Evolutionary conservation across 2,113 vertebrate genomes (phyloP), one percentile per base, ranked within the genome.

Genomic region (Prochilodus magdalenae): DNA sequence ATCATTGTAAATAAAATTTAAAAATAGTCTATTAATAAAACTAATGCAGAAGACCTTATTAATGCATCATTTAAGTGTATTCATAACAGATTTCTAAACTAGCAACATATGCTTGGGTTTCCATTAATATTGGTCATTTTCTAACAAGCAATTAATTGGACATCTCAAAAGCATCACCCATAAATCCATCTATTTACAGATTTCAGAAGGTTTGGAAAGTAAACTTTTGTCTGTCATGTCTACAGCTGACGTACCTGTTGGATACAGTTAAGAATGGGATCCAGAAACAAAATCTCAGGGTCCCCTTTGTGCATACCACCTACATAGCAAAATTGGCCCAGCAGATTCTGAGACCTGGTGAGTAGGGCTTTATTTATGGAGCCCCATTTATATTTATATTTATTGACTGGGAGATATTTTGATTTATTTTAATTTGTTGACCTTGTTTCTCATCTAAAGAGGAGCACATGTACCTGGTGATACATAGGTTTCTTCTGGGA

Each of bases 391-490:
- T 33, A 30, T n/a, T n/a, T n/a, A n/a, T 51, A 55, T 55, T 2
- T 16, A 36, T 30, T 33, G 16, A 67, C 18, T 67, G 29, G 11
- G 62, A 29, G 27, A 7, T 14, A 65, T 63, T 24, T 57, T 63
- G 55, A 26, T 66, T 18, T 44, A 29, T 8, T 36, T 10, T 0
- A 60, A 29, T 53, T 80, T 12, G 3, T 69, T 63, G 11, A 51
- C 49, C 5, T 1, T 22, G 7, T 55, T 1, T n/a, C 14, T 20
- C 5, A 22, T 22, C 27, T 85, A 82, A 86, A 99, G 98, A 98
- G 93, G 96, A 98, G 44, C 96, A 98, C 90, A 99, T 99, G 97
- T 98, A 98, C 77, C 65, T 96, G 88, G 95, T 95, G 85, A 63
- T 98, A 22, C 97, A 93, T 92, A 93, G 88, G 81, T 98, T 99